These are phyloP conservation scores for Escarpia spicata DNA, from an alignment of 2,888 invertebrate genomes.

Conservation along the genomic window DNA sequence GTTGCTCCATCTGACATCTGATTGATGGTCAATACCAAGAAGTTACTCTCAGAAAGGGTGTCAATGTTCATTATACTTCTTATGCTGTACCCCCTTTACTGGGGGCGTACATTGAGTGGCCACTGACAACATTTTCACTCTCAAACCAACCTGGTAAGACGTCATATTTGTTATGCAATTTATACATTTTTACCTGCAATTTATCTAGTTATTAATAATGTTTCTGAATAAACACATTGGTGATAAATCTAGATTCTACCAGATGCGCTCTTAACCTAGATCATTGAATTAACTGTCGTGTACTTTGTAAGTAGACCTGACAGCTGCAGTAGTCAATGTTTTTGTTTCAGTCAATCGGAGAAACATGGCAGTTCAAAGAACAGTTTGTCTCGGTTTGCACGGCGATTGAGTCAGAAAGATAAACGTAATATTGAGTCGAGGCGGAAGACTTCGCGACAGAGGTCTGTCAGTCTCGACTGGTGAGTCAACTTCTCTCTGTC, in stretches of 20 bases:
- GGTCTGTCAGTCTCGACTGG: constrained; percentile 60
- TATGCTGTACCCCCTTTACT: not conserved
- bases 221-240: not conserved
- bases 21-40: not conserved
- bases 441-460: constrained; percentile 45
- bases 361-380: not conserved
- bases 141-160: not conserved
- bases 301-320: not conserved
- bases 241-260: not conserved
- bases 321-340: not conserved
- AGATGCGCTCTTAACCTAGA: not conserved
- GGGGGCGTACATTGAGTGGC: not conserved
- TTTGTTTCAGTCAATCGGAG: not conserved
- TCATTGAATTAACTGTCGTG: not conserved
- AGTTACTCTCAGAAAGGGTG: not conserved
- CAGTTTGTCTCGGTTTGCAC: constrained; percentile 44
- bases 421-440: constrained; percentile 30
- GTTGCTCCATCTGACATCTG: not conserved
- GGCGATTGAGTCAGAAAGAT: constrained; percentile 48
- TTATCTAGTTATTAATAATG: not conserved
- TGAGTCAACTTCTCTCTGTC: constrained; percentile 40
- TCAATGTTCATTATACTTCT: not conserved
- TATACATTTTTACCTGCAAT: not conserved
- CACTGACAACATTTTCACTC: not conserved
- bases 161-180: not conserved